Base-by-base conservation (phyloP, 2,113 vertebrate genomes). In the Dolichotis patagonum region DNA sequence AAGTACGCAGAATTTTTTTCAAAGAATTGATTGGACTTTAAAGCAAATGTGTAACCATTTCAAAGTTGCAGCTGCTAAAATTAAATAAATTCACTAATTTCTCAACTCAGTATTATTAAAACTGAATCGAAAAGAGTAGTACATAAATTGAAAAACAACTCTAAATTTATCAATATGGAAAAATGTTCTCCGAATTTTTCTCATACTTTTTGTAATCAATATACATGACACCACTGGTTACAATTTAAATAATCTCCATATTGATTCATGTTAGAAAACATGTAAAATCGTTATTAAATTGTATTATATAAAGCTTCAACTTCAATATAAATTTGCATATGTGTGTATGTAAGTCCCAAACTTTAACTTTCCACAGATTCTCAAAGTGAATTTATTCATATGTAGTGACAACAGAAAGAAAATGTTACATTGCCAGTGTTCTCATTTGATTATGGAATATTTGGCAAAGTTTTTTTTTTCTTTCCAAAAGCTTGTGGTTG, bases 81-180 rank as follows among this genome's bases (percentile, higher is more conserved):
- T 93, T 56, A 62, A 46, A 5, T 62, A 71, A 83, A 83, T 94
- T 85, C 22, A 92, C 89, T 92, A 95, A 82, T 75, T 92, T 90
- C 35, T 84, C 41, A 85, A 90, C 24, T 73, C 19, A 73, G 1
- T 84, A 85, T 92, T 91, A 88, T 65, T 91, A 85, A 96, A 97
- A 85, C 52, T 82, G 32, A 94, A 85, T 90, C 78, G 28, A 92
- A 63, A 96, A 22, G 5, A 46, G 9, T 73, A 91, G 52, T 65
- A 22, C 9, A 43, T 82, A 58, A 88, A 92, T 80, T 96, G 85
- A 90, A 91, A 81, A 92, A 16, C n/a, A 94, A 41, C 6, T 71
- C 43, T 77, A 89, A 71, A 78, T 96, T 91, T 77, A 82, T 92
- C 89, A 60, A 46, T 92, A 90, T 88, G 3, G n/a, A 94, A 95